These are phyloP conservation scores for Alouatta palliata DNA, from an alignment of 2,113 vertebrate species.

Conservation along the genomic window DNA sequence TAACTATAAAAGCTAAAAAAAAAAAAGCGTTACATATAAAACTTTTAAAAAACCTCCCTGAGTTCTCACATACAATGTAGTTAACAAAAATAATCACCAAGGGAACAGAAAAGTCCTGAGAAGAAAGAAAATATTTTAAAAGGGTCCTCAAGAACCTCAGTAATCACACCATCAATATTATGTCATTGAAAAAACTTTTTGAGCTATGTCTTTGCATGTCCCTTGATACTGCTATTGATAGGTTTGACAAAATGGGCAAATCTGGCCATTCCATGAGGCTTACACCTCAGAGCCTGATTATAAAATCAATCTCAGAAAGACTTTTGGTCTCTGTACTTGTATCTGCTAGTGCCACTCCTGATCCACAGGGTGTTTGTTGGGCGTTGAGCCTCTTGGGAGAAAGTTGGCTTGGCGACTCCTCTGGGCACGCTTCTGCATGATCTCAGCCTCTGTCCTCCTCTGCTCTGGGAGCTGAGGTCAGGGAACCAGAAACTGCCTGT, in stretches of 20 bases:
- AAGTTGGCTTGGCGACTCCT: background rate
- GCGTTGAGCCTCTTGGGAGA: background rate
- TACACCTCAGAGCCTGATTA: background rate
- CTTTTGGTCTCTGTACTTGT: background rate
- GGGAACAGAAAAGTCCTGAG: background rate
- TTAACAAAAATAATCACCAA: conserved; percentile 46
- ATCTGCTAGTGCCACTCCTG: background rate
- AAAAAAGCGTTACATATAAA: conserved; percentile 20
- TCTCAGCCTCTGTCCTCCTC: background rate
- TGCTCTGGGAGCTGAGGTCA: background rate
- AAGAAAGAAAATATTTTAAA: conserved; percentile 10
- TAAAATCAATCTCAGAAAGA: background rate
- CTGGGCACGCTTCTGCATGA: background rate
- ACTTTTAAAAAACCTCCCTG: conserved; percentile 13
- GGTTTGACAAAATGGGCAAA: background rate
- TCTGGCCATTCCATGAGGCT: background rate
- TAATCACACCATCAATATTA: background rate
- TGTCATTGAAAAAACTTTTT: background rate
- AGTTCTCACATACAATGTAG: background rate
- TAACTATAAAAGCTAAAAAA: conserved; percentile 4
- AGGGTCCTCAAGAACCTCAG: background rate
- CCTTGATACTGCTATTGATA: background rate
- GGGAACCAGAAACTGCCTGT: background rate
- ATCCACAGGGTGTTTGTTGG: background rate
- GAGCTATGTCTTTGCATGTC: background rate